phyloP scores from a whole-genome alignment of 1,140 invertebrate species.

The Oreohelix idahoensis region DNA sequence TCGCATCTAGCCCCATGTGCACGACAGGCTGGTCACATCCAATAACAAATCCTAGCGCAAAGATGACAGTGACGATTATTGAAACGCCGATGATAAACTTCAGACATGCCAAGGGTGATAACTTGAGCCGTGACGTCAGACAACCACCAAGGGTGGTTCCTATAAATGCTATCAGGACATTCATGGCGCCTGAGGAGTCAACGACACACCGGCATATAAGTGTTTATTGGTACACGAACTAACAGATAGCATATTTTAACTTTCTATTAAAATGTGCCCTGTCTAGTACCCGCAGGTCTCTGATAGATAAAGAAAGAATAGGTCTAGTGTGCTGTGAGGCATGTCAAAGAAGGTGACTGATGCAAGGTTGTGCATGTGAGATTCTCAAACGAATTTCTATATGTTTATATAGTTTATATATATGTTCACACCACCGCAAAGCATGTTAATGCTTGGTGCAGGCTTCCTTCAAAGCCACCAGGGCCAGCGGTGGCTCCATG shows the following conservation, averaged over 20 bases:
- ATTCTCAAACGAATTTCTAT: no score
- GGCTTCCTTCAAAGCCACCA: no score
- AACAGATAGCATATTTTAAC: neutral
- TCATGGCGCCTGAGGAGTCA: neutral
- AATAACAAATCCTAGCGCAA: neutral
- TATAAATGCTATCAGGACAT: neutral
- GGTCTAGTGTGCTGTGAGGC: no score
- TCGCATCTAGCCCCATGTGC: neutral
- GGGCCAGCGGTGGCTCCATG: no score
- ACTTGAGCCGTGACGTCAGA: constrained; percentile 22
- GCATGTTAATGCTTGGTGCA: no score
- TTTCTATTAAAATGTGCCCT: neutral
- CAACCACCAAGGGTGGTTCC: constrained; percentile 29
- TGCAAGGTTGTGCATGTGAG: no score
- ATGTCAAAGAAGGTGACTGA: no score
- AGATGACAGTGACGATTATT: neutral
- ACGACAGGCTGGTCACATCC: constrained; percentile 18
- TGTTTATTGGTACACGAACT: neutral
- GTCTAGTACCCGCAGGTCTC: no score
- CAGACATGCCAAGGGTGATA: neutral
- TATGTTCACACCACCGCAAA: no score
- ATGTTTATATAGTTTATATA: no score
- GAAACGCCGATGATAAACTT: neutral
- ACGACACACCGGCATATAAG: neutral
- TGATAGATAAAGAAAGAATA: no score